phyloP scores from a whole-genome alignment of 2,113 vertebrate species.

The Oreotrochilus melanogaster region DNA sequence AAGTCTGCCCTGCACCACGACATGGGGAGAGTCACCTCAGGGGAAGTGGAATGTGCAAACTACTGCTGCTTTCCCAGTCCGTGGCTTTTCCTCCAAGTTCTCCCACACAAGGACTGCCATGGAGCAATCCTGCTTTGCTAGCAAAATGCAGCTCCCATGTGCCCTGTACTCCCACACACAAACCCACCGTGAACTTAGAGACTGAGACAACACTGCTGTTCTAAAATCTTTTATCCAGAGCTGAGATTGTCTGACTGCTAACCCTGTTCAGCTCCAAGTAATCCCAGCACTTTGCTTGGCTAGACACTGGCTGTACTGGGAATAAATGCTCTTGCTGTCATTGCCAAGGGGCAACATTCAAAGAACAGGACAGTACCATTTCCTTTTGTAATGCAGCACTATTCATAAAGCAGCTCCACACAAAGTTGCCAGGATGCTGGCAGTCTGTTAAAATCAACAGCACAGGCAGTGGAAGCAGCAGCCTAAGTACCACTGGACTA shows the following conservation, averaged over 20 bases:
- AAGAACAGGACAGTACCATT: background rate
- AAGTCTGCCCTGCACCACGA: fast-evolving
- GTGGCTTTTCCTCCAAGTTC: slow-evolving; percentile 4
- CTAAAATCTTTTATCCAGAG: slow-evolving; percentile 3
- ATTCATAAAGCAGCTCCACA: background rate
- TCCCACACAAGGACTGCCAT: slow-evolving; percentile 9
- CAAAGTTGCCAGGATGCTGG: background rate
- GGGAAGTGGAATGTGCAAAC: background rate
- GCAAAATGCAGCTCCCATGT: slow-evolving; percentile 15
- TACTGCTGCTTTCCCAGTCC: background rate
- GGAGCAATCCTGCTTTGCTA: slow-evolving; percentile 43
- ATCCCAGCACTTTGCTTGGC: slow-evolving; percentile 7
- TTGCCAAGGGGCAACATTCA: background rate
- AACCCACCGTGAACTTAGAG: slow-evolving; percentile 43
- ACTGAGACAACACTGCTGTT: background rate
- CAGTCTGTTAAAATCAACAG: slow-evolving; percentile 1
- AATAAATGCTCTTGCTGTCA: background rate
- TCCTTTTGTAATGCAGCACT: background rate
- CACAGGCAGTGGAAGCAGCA: background rate
- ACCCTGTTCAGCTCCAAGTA: background rate
- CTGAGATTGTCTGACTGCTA: background rate
- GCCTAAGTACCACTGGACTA: background rate
- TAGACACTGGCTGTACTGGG: background rate
- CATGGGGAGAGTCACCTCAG: fast-evolving
- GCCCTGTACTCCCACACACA: slow-evolving; percentile 32